Percentiles rank a stretch among this genome's conserved stretches.
Conservation (phyloP, 2,113 vertebrate genomes). For the Callopanchax toddi region DNA sequence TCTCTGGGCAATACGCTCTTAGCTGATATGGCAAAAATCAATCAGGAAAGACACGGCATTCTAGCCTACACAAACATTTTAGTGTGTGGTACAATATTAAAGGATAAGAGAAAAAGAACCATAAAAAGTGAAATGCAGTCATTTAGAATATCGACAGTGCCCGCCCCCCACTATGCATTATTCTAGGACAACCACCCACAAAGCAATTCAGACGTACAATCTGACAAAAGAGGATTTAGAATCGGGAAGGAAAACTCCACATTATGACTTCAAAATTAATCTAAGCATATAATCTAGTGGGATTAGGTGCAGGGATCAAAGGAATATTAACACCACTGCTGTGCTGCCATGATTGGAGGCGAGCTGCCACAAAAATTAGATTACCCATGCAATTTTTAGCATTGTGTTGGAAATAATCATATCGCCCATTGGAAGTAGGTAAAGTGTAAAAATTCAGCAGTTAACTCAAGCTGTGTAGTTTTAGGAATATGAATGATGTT, state of each 20-base stretch:
- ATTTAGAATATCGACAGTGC: conserved; percentile 50
- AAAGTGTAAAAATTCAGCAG: background rate
- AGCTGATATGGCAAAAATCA: conserved; percentile 56
- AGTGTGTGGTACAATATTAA: conserved; percentile 39
- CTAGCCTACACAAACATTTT: conserved; percentile 13
- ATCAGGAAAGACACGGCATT: conserved; percentile 47
- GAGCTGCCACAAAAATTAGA: conserved; percentile 45
- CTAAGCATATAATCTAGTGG: conserved; percentile 68
- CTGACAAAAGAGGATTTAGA: conserved; percentile 75
- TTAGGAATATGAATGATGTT: conserved; percentile 18
- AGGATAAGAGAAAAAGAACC: conserved; percentile 12
- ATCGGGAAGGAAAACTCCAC: conserved; percentile 47
- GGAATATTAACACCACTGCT: conserved; percentile 71
- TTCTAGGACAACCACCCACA: conserved; percentile 51
- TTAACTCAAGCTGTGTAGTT: conserved; percentile 31
- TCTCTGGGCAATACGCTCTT: conserved; percentile 46
- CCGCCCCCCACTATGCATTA: conserved; percentile 35
- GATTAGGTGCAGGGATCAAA: conserved; percentile 76
- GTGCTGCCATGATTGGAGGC: conserved; percentile 49
- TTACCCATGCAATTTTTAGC: conserved; percentile 13
- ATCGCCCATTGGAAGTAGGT: conserved; percentile 13
- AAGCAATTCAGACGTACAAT: conserved; percentile 62
- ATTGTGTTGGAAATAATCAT: conserved; percentile 22
- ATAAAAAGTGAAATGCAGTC: conserved; percentile 46
- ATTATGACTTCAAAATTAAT: conserved; percentile 77